Evolutionary conservation across 2,797 vertebrate species (phyloP).

Genomic region (Threskiornis aethiopicus): DNA sequence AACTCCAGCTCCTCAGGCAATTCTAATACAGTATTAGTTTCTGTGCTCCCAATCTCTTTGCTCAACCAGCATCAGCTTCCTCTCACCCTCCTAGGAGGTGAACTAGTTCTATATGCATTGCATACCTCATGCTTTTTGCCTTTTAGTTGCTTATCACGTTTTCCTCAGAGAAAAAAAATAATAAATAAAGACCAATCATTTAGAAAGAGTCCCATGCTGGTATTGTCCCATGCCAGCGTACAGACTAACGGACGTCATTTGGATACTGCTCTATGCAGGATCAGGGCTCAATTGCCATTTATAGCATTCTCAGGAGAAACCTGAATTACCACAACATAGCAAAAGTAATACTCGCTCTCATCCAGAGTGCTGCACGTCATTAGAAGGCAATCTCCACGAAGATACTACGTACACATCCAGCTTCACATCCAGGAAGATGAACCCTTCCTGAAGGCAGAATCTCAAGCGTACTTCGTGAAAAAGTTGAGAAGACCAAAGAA

Average conservation of each 20-base stretch:
- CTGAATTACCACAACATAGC: neutral
- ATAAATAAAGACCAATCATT: neutral
- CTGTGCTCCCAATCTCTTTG: neutral
- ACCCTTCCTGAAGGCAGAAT: neutral
- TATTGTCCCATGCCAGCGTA: neutral
- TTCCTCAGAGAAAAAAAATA: neutral
- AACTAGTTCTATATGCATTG: neutral
- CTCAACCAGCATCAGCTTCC: neutral
- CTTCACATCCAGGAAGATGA: neutral
- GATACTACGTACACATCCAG: neutral
- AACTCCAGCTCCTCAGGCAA: neutral
- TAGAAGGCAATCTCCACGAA: neutral
- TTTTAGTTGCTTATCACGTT: neutral
- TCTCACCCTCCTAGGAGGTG: neutral
- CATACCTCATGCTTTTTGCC: neutral
- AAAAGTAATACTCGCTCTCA: neutral
- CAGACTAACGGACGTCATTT: neutral
- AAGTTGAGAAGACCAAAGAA: neutral
- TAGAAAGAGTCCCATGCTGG: neutral
- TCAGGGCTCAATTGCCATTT: neutral
- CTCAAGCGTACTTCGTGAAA: neutral
- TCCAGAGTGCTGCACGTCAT: rapidly evolving
- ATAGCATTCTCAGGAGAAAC: neutral
- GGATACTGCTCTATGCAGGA: neutral
- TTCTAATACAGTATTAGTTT: neutral